Conservation (phyloP, 2,113 vertebrate species). For the Addax nasomaculatus region DNA sequence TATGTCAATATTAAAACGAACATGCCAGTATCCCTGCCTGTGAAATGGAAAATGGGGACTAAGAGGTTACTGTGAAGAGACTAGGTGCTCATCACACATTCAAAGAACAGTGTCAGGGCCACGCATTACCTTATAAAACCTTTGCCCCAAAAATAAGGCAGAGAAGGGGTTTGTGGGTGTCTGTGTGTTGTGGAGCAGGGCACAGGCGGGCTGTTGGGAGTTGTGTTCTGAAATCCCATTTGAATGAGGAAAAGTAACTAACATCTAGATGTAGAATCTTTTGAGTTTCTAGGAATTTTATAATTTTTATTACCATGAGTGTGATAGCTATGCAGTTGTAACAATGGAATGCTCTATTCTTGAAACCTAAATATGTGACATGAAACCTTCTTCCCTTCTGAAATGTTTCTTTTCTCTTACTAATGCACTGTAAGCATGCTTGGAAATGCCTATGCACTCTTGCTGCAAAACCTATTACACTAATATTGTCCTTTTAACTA, state of each 20-base stretch:
- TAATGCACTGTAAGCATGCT: slow-evolving; percentile 81
- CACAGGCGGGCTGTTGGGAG: no score
- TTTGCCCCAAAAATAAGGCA: background rate
- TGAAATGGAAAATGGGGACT: background rate
- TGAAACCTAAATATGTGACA: slow-evolving; percentile 58
- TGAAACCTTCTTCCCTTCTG: slow-evolving; percentile 34
- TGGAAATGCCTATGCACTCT: slow-evolving; percentile 57
- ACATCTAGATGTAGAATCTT: background rate
- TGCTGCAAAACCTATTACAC: slow-evolving; percentile 68
- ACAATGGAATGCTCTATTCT: slow-evolving; percentile 40
- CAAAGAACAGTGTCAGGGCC: background rate
- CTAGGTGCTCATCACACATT: background rate
- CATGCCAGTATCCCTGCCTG: background rate
- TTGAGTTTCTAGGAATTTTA: background rate
- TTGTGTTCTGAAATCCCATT: background rate
- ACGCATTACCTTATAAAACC: background rate
- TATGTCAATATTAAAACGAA: background rate
- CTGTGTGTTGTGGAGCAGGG: background rate
- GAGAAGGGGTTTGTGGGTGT: background rate
- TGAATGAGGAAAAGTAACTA: background rate
- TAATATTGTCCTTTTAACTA: slow-evolving; percentile 75
- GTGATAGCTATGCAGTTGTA: background rate
- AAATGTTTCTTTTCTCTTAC: slow-evolving; percentile 70
- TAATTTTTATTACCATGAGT: background rate
- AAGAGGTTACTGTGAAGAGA: background rate